These are phyloP conservation scores for Vesta saturnalis DNA, from an alignment of 2,888 invertebrate species.

Conservation along the genomic window DNA sequence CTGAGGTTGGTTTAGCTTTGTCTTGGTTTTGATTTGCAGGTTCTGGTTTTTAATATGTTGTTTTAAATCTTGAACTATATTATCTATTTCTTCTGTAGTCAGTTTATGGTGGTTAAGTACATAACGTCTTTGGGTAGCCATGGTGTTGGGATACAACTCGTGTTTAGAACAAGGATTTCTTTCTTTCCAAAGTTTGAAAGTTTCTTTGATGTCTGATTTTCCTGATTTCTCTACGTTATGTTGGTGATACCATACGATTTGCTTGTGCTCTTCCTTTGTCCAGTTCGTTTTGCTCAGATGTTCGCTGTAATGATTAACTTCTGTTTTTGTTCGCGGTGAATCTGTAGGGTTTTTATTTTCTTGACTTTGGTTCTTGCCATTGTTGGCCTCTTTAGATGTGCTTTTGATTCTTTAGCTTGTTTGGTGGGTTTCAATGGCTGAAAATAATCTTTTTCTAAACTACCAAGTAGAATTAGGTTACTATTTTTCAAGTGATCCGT, in stretches of 20 bases:
- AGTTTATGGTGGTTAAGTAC: no score
- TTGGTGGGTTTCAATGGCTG: no score
- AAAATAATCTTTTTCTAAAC: no score
- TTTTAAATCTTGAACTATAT: no score
- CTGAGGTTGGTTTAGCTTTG: no score
- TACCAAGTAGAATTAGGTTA: no score
- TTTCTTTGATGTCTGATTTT: neutral
- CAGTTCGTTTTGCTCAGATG: neutral
- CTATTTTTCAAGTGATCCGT: neutral
- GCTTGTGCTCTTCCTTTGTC: neutral
- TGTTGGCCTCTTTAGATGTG: neutral
- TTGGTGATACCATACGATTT: neutral
- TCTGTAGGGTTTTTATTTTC: neutral
- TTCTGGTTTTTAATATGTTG: no score
- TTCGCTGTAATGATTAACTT: no score
- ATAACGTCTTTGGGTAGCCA: neutral
- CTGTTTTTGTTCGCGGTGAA: neutral
- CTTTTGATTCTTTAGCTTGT: no score
- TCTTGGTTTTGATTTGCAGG: no score
- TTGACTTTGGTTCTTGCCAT: neutral
- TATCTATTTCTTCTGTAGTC: no score
- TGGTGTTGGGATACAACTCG: neutral
- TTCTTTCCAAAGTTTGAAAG: no score
- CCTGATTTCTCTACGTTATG: neutral
- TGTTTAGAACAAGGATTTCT: neutral